Evolutionary conservation across 2,888 invertebrate genomes (phyloP), one percentile per base, ranked within the genome.

Genomic region (Odontocolon sp.): DNA sequence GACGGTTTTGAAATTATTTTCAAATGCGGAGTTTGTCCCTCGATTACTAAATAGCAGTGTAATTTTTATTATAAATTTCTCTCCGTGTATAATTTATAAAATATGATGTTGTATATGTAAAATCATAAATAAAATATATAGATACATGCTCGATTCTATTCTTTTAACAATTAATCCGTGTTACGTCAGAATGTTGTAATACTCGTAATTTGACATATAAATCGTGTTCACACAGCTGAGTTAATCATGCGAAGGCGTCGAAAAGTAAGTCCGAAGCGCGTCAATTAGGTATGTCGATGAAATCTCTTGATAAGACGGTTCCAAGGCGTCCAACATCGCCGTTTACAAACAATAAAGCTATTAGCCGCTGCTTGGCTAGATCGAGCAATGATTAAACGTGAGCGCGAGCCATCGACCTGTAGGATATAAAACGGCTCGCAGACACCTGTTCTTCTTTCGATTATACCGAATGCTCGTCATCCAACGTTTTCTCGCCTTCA

Each of bases 331-430:
- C 47, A 61, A 61, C 54, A 42, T 16, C 36, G 61, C 40, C 69
- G 56, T 74, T 74, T 63, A 74, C 57, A 74, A 74, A 68, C 67
- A 74, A 74, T 68, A 63, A 74, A 74, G 45, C 73, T 73, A 73
- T 68, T 67, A 68, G 28, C 36, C 40, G 56, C 56, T 33, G 9
- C 52, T 45, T 23, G 40, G n/a, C n/a, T 31, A 68, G 74, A 74
- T 74, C 61, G 42, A 56, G 68, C 16, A 45, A 38, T 21, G 67
- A 74, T 74, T 63, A 56, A 64, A 26, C 33, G 40, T 5, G 54
- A 23, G 18, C 21, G 45, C 31, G 38, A 56, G 56, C 11, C 50
- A 38, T 16, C 33, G 28, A 57, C 47, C 47, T 59, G 47, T 14
- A 31, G 21, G 28, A 36, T 38, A 50, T 47, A 11, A 42, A 57